A percentile compares a stretch with the other conserved stretches of the same genome.
These are phyloP conservation scores for Eublepharis macularius DNA, from an alignment of 2,113 vertebrate genomes.

Conservation along the genomic window DNA sequence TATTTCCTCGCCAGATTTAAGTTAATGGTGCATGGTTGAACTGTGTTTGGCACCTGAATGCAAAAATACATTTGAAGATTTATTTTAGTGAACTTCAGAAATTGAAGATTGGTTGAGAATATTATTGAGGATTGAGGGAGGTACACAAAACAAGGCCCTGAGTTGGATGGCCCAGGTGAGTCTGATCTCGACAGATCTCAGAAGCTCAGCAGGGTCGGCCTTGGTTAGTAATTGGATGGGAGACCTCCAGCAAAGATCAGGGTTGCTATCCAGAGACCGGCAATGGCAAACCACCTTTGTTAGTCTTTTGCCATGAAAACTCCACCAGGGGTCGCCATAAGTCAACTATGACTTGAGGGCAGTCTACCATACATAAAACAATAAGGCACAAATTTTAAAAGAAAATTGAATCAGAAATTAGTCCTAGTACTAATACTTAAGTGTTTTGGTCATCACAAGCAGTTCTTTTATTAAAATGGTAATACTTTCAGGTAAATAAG, in stretches of 20 bases:
- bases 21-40: background rate
- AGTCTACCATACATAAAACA: background rate
- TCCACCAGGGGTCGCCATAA: too few species aligned
- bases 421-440: background rate
- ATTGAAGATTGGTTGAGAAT: background rate
- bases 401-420: background rate
- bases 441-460: background rate
- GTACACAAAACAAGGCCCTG: background rate
- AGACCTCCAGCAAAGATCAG: too few species aligned
- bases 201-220: too few species aligned
- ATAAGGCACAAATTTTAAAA: background rate
- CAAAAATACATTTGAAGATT: background rate
- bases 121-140: too few species aligned
- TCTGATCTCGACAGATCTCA: too few species aligned
- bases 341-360: too few species aligned
- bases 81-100: background rate
- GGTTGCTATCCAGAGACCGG: too few species aligned
- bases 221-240: too few species aligned
- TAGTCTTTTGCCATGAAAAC: too few species aligned
- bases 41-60: background rate
- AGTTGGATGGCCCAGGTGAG: too few species aligned
- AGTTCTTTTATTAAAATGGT: background rate
- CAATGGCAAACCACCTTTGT: too few species aligned
- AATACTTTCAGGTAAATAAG: background rate
- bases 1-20: background rate